Percentiles rank a stretch among this genome's conserved stretches.
Conservation (phyloP, 1,140 invertebrate species). For the Cardiocondyla obscurior region DNA sequence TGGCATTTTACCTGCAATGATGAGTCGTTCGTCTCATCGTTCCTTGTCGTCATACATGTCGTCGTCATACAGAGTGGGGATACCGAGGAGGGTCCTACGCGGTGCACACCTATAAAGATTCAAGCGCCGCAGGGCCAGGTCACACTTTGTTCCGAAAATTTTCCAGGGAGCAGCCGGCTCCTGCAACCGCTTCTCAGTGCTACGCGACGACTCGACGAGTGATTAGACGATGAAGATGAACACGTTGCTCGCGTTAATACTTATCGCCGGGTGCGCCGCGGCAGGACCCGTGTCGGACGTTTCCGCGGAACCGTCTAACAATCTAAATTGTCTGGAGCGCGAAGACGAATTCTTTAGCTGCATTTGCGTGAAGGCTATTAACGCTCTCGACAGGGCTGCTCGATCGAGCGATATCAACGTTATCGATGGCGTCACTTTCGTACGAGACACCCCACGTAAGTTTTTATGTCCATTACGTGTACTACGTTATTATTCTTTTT, state of each 20-base stretch:
- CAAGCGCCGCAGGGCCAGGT: constrained; percentile 78
- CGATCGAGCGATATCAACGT: constrained; percentile 85
- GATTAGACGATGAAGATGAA: constrained; percentile 70
- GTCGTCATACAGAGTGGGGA: constrained; percentile 64
- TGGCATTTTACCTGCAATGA: constrained; percentile 49
- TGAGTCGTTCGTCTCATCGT: constrained; percentile 48
- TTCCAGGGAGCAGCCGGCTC: constrained; percentile 67
- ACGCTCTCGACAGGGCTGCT: constrained; percentile 85
- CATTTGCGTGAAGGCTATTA: constrained; percentile 85
- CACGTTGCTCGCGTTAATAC: constrained; percentile 74
- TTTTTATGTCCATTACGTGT: background rate
- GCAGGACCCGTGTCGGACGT: constrained; percentile 74
- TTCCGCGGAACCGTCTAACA: constrained; percentile 31
- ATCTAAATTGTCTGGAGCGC: constrained; percentile 76
- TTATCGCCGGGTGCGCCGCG: constrained; percentile 73
- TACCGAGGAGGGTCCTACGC: constrained; percentile 67
- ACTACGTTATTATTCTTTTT: background rate
- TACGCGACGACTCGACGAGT: background rate
- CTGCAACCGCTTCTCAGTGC: background rate
- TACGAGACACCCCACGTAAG: constrained; percentile 82
- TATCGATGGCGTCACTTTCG: constrained; percentile 85
- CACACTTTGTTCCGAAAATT: constrained; percentile 83
- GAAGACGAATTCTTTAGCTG: constrained; percentile 85
- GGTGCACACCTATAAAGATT: constrained; percentile 82
- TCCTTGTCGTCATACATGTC: constrained; percentile 39